phyloP scores from a whole-genome alignment of 2,888 invertebrate genomes.

The Xylophagus ater region DNA sequence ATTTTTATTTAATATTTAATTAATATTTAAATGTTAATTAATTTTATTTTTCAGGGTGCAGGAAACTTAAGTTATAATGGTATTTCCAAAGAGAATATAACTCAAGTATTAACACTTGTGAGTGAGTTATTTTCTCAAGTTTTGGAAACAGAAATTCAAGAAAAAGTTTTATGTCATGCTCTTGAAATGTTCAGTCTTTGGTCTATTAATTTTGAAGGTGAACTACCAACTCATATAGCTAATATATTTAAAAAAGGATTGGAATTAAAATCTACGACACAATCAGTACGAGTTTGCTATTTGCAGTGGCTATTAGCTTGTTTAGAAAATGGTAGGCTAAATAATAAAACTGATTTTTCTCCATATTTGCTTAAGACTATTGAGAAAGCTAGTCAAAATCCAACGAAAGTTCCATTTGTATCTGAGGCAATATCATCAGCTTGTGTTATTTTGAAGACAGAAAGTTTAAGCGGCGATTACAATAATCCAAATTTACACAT shows the following conservation, averaged over 20 bases:
- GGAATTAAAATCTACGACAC: slow-evolving; percentile 63
- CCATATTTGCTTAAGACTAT: slow-evolving; percentile 59
- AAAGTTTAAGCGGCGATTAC: slow-evolving; percentile 37
- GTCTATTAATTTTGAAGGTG: slow-evolving; percentile 55
- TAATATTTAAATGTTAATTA: background rate
- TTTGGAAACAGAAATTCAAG: slow-evolving; percentile 81
- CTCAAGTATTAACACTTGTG: slow-evolving; percentile 49
- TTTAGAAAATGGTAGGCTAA: slow-evolving; percentile 45
- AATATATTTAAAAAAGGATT: slow-evolving; percentile 63
- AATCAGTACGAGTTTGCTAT: slow-evolving; percentile 66
- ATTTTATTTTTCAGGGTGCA: slow-evolving; percentile 43
- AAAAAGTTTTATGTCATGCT: slow-evolving; percentile 73
- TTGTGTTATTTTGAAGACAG: slow-evolving; percentile 53
- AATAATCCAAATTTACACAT: slow-evolving; percentile 40
- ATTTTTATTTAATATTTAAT: background rate
- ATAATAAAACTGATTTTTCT: slow-evolving; percentile 41
- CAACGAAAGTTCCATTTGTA: slow-evolving; percentile 56
- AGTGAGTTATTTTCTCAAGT: slow-evolving; percentile 61
- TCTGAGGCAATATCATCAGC: slow-evolving; percentile 62
- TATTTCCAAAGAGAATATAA: slow-evolving; percentile 47
- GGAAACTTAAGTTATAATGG: slow-evolving; percentile 63
- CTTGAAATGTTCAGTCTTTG: slow-evolving; percentile 72
- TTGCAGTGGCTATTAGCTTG: slow-evolving; percentile 61
- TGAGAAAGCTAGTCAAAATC: slow-evolving; percentile 64
- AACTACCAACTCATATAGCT: slow-evolving; percentile 52